Evolutionary conservation across 2,888 invertebrate species (phyloP), one percentile per base, ranked within the genome.

Genomic region (Allophyes oxyacanthae): DNA sequence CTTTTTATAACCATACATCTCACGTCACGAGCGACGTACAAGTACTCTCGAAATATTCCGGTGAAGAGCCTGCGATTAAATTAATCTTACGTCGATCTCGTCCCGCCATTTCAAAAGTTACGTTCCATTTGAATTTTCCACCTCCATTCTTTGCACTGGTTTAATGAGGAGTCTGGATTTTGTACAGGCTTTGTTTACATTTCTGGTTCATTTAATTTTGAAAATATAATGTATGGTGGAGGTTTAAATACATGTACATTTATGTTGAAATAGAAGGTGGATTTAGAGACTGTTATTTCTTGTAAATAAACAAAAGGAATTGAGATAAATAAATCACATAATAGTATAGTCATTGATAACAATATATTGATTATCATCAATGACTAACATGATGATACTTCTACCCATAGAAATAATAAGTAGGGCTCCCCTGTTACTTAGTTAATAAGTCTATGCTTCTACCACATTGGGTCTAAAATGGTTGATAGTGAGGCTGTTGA

Each of bases 41-140:
- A 75, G 70, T 38, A 33, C 59, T 58, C 72, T 67, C 42, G n/a
- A 70, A 67, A 67, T 50, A 34, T 52, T 41, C 38, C 49, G 45
- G 44, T 53, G 54, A 48, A 65, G 65, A 54, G 53, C 57, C 41
- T 32, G 41, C 52, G 68, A 70, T 75, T 64, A 75, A 75, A 70
- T 72, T 75, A 75, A 75, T 75, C 72, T 75, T 63, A 41, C 59
- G 72, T 67, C 66, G 54, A 75, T 75, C 75, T 67, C 58, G 3
- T 52, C 13, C 58, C 32, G 49, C 56, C 55, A 56, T 72, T 63
- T 58, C 66, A 57, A 64, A 67, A 75, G 65, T 63, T 64, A 75
- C 44, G 67, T 67, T 38, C 33, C 48, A 64, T 75, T 75, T 66
- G 48, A 60, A 64, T 75, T 61, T 69, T 64, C 56, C 26, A 25